phyloP scores from a whole-genome alignment of 2,888 invertebrate genomes.

The Calliphora vomitoria region DNA sequence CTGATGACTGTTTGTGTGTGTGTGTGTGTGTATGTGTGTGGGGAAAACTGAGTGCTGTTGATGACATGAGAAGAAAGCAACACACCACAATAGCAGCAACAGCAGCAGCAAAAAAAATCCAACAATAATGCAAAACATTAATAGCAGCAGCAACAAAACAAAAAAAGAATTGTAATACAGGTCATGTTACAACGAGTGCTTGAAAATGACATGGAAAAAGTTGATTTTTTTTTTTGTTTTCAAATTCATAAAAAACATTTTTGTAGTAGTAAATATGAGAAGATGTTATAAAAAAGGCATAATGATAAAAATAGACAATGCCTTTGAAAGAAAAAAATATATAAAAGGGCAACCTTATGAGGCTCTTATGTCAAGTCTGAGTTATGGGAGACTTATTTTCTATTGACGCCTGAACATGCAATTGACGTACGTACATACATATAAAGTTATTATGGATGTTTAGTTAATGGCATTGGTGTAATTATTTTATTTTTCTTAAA shows the following conservation, averaged over 20 bases:
- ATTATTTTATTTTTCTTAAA: too few species aligned
- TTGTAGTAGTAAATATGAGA: background rate
- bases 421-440: too few species aligned
- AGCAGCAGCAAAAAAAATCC: slow-evolving; percentile 7
- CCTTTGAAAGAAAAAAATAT: slow-evolving; percentile 13
- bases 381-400: too few species aligned
- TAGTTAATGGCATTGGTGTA: too few species aligned
- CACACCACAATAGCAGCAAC: slow-evolving; percentile 27
- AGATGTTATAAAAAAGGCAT: background rate
- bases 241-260: slow-evolving; percentile 17
- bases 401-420: too few species aligned
- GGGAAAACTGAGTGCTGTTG: slow-evolving; percentile 41
- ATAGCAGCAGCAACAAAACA: slow-evolving; percentile 31
- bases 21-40: slow-evolving; percentile 2
- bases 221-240: slow-evolving; percentile 43
- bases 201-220: slow-evolving; percentile 59
- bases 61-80: slow-evolving; percentile 66
- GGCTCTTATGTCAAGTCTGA: too few species aligned
- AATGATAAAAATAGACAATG: slow-evolving; percentile 34
- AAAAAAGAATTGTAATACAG: slow-evolving; percentile 66
- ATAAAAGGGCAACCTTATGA: background rate
- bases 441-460: too few species aligned
- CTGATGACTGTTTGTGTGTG: slow-evolving; percentile 48
- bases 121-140: slow-evolving; percentile 11
- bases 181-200: slow-evolving; percentile 68